Percentiles rank a stretch among this genome's conserved stretches.
Evolutionary conservation across 2,888 invertebrate species (phyloP).

Genomic region (Apamea monoglypha): DNA sequence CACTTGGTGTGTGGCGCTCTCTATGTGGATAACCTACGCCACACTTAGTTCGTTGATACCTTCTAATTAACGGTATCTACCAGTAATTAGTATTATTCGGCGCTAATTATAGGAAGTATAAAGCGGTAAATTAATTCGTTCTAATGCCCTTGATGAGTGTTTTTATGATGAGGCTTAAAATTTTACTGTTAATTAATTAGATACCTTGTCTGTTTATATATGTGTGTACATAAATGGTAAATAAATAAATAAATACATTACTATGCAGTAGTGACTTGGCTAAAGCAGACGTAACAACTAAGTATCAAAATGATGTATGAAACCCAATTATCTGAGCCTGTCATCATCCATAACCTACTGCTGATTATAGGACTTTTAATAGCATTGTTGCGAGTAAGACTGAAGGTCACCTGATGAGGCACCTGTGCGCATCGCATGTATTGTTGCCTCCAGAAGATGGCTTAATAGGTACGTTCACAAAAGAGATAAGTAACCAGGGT

Average conservation of each 20-base stretch:
- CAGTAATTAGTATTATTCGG: slow-evolving; percentile 66
- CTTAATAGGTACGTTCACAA: too few species aligned
- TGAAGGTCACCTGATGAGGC: too few species aligned
- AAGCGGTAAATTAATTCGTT: slow-evolving; percentile 68
- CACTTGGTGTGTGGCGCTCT: too few species aligned
- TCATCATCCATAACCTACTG: background rate
- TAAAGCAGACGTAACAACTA: background rate
- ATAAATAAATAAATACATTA: background rate
- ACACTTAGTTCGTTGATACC: slow-evolving; percentile 25
- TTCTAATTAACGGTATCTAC: slow-evolving; percentile 37
- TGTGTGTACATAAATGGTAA: too few species aligned
- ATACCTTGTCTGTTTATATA: background rate
- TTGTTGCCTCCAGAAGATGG: too few species aligned
- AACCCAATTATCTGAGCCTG: background rate
- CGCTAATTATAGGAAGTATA: slow-evolving; percentile 65
- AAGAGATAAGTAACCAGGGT: too few species aligned
- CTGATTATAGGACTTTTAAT: background rate
- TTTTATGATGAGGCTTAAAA: slow-evolving; percentile 12
- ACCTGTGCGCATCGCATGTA: too few species aligned
- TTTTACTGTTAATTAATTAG: background rate
- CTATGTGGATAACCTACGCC: too few species aligned
- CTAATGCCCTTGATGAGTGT: slow-evolving; percentile 29
- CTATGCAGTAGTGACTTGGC: too few species aligned
- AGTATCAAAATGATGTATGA: background rate
- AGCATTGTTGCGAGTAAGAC: too few species aligned